Percentiles rank a stretch among this genome's conserved stretches.
Evolutionary conservation across 2,888 invertebrate genomes (phyloP).

Genomic region (Latrodectus hesperus): DNA sequence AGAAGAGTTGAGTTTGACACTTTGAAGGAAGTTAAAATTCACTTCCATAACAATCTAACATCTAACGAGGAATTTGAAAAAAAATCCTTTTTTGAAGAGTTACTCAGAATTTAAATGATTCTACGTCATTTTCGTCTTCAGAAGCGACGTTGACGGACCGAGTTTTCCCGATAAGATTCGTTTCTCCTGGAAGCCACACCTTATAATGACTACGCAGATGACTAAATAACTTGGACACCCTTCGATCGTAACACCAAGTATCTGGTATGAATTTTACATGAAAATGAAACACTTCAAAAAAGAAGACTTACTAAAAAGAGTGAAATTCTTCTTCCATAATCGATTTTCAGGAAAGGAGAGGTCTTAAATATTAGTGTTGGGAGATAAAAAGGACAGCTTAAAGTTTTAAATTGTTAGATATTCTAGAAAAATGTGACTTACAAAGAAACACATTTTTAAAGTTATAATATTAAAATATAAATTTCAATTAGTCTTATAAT

Average conservation of each 20-base stretch:
- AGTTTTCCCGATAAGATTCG: slow-evolving; percentile 24
- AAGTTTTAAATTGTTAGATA: too few species aligned
- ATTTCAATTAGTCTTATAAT: too few species aligned
- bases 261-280: slow-evolving; percentile 62
- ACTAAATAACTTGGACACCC: slow-evolving; percentile 56
- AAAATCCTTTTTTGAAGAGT: background rate
- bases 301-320: background rate
- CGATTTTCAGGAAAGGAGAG: background rate
- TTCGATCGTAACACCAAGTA: slow-evolving; percentile 15
- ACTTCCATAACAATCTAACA: slow-evolving; percentile 1
- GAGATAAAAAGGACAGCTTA: too few species aligned
- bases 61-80: background rate
- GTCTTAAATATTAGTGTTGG: too few species aligned
- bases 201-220: slow-evolving; percentile 61
- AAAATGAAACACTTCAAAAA: slow-evolving; percentile 36
- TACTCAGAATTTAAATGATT: slow-evolving; percentile 51
- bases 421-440: too few species aligned
- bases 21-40: slow-evolving; percentile 26
- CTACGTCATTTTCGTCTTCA: slow-evolving; percentile 44
- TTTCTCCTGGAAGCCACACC: slow-evolving; percentile 43
- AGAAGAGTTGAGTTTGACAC: background rate
- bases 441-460: too few species aligned
- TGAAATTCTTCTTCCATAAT: background rate
- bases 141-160: slow-evolving; percentile 43
- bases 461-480: too few species aligned